Conservation (phyloP, 2,113 vertebrate species). For the Anoura caudifer region DNA sequence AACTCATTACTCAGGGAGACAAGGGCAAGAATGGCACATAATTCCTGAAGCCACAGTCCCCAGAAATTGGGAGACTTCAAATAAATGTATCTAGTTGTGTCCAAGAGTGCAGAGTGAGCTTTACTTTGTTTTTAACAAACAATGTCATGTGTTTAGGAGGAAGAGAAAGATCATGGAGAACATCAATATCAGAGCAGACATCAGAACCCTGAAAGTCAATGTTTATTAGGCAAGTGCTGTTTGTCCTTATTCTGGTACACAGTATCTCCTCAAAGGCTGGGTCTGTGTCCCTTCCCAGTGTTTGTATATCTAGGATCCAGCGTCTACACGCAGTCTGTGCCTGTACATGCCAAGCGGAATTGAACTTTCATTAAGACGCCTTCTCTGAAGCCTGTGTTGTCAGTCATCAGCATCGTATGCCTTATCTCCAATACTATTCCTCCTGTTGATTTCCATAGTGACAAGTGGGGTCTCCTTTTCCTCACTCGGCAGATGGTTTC, state of each 20-base stretch:
- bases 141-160: neutral
- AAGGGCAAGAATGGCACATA: neutral
- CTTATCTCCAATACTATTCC: neutral
- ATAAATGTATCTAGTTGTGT: neutral
- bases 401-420: neutral
- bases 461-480: neutral
- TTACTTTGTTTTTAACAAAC: slow-evolving; percentile 28
- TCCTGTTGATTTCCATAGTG: neutral
- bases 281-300: neutral
- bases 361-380: neutral
- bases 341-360: neutral
- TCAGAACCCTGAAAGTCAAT: neutral
- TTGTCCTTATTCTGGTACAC: neutral
- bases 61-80: neutral
- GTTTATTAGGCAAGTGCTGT: neutral
- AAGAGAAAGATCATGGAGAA: neutral
- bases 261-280: neutral
- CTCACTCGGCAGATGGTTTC: neutral
- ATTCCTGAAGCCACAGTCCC: neutral
- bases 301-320: neutral
- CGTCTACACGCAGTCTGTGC: neutral
- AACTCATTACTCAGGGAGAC: neutral
- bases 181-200: neutral
- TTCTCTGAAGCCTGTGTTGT: neutral
- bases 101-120: neutral